Evolutionary conservation across 64 coral and sea anemone genomes (phyloP), one percentile per base, ranked within the genome.

Genomic region (Catalaphyllia jardinei): DNA sequence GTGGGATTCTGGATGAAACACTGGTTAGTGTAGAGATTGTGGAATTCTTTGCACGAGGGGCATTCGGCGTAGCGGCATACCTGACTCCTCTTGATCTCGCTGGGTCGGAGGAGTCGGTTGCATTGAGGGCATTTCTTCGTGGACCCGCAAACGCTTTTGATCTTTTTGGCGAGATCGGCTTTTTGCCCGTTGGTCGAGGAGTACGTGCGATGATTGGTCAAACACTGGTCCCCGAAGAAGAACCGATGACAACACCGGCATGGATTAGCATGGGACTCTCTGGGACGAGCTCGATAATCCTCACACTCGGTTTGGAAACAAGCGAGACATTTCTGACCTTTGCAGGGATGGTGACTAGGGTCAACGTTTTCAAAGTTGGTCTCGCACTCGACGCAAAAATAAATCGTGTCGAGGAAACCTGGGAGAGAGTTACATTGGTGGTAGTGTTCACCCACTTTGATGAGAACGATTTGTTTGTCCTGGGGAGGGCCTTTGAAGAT

Each of bases 361-460:
- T 76, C 74, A 15, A 50, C 10, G 14, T 5, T 4, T 2, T 17
- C 3, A 19, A 22, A 76, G 2, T 4, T 15, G 0, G 20, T 76
- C 24, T 76, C 74, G 18, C 74, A 76, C 3, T 76, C 4, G 38
- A 90, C 1, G 19, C 63, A 67, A 22, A 22, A 67, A 20, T 88
- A 67, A 12, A 51, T 85, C n/a, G 77, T 19, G n/a, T 17, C 31
- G 29, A 92, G 46, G 24, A 92, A 95, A 0, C 52, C 89, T 4
- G 77, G 39, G 71, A 96, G 78, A 2, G 78, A 61, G 0, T 79
- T 93, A 4, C 89, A 77, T 0, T 86, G 71, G 22, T 93, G 75
- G 46, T 57, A 96, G 39, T 93, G 87, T 5, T 31, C 38, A 24
- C 90, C 46, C 18, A 84, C 84, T 16, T 39, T 69, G 28, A 79